A percentile compares a stretch with the other conserved stretches of the same genome.
phyloP scores from a whole-genome alignment of 2,113 vertebrate species.

The Nycticorax nycticorax region DNA sequence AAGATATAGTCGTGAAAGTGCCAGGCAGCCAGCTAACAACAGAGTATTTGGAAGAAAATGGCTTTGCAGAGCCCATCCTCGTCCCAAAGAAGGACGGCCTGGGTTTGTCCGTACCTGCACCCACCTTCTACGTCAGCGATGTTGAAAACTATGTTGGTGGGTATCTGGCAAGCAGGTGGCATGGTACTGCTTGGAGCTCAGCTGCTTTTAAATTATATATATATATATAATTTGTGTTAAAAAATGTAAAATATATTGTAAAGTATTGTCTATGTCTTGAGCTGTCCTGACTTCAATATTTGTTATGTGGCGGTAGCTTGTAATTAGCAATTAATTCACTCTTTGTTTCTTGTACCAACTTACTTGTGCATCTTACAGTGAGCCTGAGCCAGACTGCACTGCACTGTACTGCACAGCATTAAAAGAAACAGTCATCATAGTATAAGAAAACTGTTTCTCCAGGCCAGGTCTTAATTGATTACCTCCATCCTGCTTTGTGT shows the following conservation, averaged over 20 bases:
- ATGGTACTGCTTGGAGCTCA: neutral
- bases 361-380: neutral
- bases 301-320: neutral
- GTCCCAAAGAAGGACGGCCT: slow-evolving; percentile 95
- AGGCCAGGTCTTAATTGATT: neutral
- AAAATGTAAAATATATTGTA: neutral
- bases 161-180: slow-evolving; percentile 20
- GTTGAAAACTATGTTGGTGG: slow-evolving; percentile 96
- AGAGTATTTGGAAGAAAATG: slow-evolving; percentile 91
- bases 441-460: neutral
- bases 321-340: neutral
- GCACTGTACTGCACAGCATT: neutral
- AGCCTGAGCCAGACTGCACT: neutral
- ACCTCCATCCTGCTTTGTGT: neutral
- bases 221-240: neutral
- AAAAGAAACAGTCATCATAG: neutral
- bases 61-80: slow-evolving; percentile 93
- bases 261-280: neutral
- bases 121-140: slow-evolving; percentile 98
- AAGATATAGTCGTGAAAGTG: slow-evolving; percentile 91
- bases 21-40: slow-evolving; percentile 86
- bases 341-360: neutral
- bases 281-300: neutral
- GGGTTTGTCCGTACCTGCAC: slow-evolving; percentile 88
- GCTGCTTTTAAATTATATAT: neutral